A percentile compares a stretch with the other conserved stretches of the same genome.
Evolutionary conservation across 2,113 vertebrate genomes (phyloP).

Genomic region (Drymodes brunneopygia): DNA sequence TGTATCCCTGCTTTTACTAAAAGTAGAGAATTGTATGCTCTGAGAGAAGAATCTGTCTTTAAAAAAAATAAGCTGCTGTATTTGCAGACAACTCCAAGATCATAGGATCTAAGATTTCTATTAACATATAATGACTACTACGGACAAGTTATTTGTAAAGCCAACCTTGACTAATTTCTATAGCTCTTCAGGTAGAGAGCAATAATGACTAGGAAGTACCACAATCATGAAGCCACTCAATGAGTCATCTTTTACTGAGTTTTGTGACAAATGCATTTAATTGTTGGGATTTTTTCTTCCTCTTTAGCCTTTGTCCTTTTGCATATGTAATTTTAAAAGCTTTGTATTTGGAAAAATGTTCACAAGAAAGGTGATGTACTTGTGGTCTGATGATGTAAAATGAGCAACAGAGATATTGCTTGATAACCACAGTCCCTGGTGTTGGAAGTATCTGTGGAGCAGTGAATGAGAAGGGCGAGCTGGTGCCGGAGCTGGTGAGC

Average conservation of each 20-base stretch:
- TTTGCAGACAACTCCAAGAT: background rate
- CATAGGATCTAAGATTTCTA: background rate
- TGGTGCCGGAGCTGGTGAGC: background rate
- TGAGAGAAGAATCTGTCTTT: background rate
- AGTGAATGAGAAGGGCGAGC: background rate
- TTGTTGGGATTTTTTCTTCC: background rate
- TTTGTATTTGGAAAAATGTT: background rate
- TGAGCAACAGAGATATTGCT: background rate
- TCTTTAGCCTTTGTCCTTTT: background rate
- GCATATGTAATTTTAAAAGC: background rate
- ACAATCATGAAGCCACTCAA: background rate
- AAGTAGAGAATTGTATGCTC: background rate
- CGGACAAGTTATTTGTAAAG: background rate
- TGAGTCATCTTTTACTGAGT: background rate
- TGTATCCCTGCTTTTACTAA: background rate
- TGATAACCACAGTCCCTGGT: accelerated
- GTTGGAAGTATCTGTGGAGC: background rate
- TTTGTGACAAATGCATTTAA: background rate
- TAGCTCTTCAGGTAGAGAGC: background rate
- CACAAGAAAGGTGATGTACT: background rate
- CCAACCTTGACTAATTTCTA: background rate
- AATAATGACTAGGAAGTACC: background rate
- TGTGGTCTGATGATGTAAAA: background rate
- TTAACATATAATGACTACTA: background rate
- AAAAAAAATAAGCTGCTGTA: background rate